Evolutionary conservation across 2,888 invertebrate species (phyloP), one percentile per base, ranked within the genome.

Genomic region (Dilophus febrilis): DNA sequence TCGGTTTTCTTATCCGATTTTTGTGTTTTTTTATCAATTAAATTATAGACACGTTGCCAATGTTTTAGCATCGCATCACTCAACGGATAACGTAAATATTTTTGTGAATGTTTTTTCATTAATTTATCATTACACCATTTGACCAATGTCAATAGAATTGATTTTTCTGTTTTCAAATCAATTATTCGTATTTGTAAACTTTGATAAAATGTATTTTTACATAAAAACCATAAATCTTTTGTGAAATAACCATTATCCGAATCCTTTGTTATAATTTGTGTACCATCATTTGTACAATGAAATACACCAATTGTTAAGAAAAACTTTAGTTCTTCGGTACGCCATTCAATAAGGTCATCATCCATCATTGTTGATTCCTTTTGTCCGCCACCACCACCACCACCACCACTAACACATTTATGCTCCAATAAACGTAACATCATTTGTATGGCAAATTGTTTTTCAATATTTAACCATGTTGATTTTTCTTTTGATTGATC

Each of bases 171-270:
- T 46, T 74, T 70, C 14, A 82, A 64, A 51, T 72, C 77, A 2
- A 72, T 65, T 45, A 77, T 65, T 48, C 74, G 74, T n/a, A 73
- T 67, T 46, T 80, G 76, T 45, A 83, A 64, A 40, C 77, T 74
- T 18, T 73, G 67, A 52, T 73, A 82, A 53, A 83, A 82, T 48
- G 74, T 71, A 8, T 73, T 68, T 52, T 74, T 77, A 44, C 79
- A 67, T 41, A 74, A 65, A 45, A 65, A 74, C 68, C 65, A 49
- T 54, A 66, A 54, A 27, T 55, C 54, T 42, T 50, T 52, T 22
- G 73, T 72, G 33, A 77, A 59, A 40, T 67, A 65, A 4, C 61
- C 55, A 49, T 57, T 61, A 14, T 65, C 63, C 40, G 64, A 38
- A 8, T 43, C 33, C 28, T 49, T 50, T n/a, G 49, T 47, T 12